Evolutionary conservation across 1,140 invertebrate species (phyloP).

Genomic region (Elysia chlorotica): DNA sequence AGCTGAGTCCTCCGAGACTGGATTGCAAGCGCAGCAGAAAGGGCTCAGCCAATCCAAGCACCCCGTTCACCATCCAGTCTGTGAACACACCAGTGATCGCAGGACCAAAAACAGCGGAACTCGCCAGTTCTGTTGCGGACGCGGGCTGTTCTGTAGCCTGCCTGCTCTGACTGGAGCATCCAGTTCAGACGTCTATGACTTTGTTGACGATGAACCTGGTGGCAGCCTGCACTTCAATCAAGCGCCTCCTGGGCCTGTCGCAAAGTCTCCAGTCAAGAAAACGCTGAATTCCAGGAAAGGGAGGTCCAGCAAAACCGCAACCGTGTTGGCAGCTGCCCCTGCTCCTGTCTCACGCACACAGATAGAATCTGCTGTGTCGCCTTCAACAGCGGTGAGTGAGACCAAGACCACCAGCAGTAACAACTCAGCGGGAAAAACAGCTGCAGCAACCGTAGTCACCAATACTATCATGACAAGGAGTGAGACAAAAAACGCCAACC

Average conservation of each 20-base stretch:
- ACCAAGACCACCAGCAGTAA: background rate
- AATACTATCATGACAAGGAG: background rate
- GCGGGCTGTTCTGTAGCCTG: too few species aligned
- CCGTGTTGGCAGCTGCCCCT: background rate
- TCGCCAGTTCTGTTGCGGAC: too few species aligned
- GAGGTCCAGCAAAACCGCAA: background rate
- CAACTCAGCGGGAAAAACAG: too few species aligned
- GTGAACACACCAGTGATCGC: too few species aligned
- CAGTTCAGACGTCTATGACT: slow-evolving; percentile 23
- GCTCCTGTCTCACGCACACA: too few species aligned
- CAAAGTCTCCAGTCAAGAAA: slow-evolving; percentile 11
- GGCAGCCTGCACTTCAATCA: slow-evolving; percentile 5
- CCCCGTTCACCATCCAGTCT: too few species aligned
- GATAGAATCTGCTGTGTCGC: too few species aligned
- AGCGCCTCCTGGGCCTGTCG: slow-evolving; percentile 1
- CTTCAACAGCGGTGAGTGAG: too few species aligned
- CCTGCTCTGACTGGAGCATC: background rate
- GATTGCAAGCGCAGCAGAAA: too few species aligned
- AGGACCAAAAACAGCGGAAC: too few species aligned
- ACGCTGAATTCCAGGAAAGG: background rate
- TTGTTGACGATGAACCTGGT: slow-evolving; percentile 20
- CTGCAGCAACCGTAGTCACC: background rate
- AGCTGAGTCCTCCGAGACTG: too few species aligned
- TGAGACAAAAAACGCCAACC: background rate
- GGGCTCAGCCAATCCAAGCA: too few species aligned